Evolutionary conservation across 2,113 vertebrate genomes (phyloP).

Genomic region (Lamprologus tigripictilis): DNA sequence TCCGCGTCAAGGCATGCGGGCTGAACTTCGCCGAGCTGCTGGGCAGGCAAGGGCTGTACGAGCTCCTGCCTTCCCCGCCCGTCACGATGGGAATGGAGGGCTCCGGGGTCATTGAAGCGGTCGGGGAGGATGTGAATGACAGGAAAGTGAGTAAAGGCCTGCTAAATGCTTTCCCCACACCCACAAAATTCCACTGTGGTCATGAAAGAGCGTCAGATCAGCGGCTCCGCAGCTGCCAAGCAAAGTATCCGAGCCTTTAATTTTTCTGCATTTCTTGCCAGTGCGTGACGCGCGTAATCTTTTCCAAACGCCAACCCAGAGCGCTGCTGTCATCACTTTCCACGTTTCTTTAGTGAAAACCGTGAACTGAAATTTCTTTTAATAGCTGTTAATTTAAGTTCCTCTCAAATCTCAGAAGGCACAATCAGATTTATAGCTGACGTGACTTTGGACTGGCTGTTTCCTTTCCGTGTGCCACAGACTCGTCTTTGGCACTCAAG

Average conservation of each 20-base stretch:
- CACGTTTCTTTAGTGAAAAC: neutral
- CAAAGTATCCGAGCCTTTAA: neutral
- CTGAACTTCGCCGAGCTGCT: constrained; percentile 86
- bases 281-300: neutral
- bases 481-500: neutral
- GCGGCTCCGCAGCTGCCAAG: neutral
- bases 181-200: neutral
- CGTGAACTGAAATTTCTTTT: neutral
- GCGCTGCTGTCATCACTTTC: neutral
- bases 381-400: neutral
- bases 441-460: neutral
- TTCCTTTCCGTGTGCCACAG: neutral
- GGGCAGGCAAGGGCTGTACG: constrained; percentile 80
- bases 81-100: constrained; percentile 80
- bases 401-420: too few relatives aligned
- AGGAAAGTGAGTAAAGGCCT: constrained; percentile 72
- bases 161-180: neutral
- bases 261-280: neutral
- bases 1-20: constrained; percentile 80
- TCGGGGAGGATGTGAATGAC: constrained; percentile 77
- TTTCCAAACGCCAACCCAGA: neutral
- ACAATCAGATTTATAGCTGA: neutral
- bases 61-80: constrained; percentile 75
- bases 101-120: constrained; percentile 75
- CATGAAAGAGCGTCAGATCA: neutral